Evolutionary conservation across 2,113 vertebrate species (phyloP).

Genomic region (Lagopus leucura): DNA sequence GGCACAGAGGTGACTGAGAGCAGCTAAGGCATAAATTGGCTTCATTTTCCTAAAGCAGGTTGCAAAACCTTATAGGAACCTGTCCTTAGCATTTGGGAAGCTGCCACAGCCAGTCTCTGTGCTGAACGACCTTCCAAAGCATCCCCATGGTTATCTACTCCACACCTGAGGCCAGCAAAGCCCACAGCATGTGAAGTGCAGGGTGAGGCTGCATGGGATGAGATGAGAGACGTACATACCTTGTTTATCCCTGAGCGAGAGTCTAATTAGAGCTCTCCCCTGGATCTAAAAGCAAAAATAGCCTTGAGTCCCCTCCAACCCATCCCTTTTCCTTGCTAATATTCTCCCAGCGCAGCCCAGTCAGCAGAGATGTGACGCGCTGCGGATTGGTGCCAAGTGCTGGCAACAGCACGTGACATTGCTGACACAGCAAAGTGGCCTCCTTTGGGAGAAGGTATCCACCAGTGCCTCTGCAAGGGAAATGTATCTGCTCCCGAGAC

Average conservation of each 20-base stretch:
- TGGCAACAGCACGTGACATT: conserved; percentile 31
- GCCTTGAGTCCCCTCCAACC: accelerated
- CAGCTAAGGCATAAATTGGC: accelerated
- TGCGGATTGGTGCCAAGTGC: conserved; percentile 8
- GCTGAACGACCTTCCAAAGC: not conserved
- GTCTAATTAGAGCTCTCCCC: not conserved
- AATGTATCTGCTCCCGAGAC: not conserved
- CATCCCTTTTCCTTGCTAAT: not conserved
- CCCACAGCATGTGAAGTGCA: not conserved
- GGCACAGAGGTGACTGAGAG: not conserved
- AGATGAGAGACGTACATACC: not conserved
- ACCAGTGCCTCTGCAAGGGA: conserved; percentile 38
- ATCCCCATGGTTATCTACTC: not conserved
- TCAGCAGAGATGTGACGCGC: conserved; percentile 55
- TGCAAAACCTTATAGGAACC: not conserved
- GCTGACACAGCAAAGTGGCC: conserved; percentile 64
- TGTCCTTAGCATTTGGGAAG: not conserved
- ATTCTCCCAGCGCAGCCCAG: conserved; percentile 35
- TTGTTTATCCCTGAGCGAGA: not conserved
- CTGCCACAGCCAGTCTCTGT: not conserved
- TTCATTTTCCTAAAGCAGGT: not conserved
- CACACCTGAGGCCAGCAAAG: not conserved
- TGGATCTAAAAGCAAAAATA: conserved; percentile 1
- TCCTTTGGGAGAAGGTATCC: conserved; percentile 36
- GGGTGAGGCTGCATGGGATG: not conserved